Evolutionary conservation across 1,140 invertebrate species (phyloP).

Genomic region (Phymastichus coffea): DNA sequence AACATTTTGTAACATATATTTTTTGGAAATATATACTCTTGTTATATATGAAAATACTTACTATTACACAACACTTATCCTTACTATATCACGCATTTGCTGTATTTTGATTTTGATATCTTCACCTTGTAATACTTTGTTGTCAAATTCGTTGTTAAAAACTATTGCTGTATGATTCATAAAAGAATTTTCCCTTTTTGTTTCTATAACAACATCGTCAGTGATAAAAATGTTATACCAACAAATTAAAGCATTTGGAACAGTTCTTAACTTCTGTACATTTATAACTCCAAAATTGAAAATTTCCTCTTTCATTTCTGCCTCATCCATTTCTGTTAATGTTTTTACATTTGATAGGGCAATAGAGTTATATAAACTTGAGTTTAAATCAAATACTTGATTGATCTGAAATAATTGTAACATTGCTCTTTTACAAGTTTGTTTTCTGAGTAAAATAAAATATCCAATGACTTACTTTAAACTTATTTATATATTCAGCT

Average conservation of each 20-base stretch:
- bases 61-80: slow-evolving; percentile 29
- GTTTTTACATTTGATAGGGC: slow-evolving; percentile 33
- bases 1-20: slow-evolving; percentile 5
- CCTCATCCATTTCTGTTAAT: slow-evolving; percentile 38
- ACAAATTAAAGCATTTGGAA: slow-evolving; percentile 46
- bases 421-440: not conserved
- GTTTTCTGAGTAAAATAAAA: not conserved
- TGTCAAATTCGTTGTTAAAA: slow-evolving; percentile 36
- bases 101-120: slow-evolving; percentile 39
- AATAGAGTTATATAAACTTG: slow-evolving; percentile 36
- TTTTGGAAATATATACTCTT: slow-evolving; percentile 18
- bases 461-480: slow-evolving; percentile 43
- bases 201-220: slow-evolving; percentile 30
- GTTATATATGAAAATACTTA: slow-evolving; percentile 17
- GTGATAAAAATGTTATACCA: slow-evolving; percentile 43
- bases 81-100: slow-evolving; percentile 37
- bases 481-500: slow-evolving; percentile 56
- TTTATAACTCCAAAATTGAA: slow-evolving; percentile 38
- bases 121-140: slow-evolving; percentile 27
- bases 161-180: slow-evolving; percentile 47
- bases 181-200: slow-evolving; percentile 39
- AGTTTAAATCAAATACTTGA: slow-evolving; percentile 45
- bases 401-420: slow-evolving; percentile 37
- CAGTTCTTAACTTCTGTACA: slow-evolving; percentile 13
- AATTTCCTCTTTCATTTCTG: slow-evolving; percentile 30